A percentile compares a stretch with the other conserved stretches of the same genome.
These are phyloP conservation scores for Saiga tatarica DNA, from an alignment of 2,113 vertebrate species.

Conservation along the genomic window DNA sequence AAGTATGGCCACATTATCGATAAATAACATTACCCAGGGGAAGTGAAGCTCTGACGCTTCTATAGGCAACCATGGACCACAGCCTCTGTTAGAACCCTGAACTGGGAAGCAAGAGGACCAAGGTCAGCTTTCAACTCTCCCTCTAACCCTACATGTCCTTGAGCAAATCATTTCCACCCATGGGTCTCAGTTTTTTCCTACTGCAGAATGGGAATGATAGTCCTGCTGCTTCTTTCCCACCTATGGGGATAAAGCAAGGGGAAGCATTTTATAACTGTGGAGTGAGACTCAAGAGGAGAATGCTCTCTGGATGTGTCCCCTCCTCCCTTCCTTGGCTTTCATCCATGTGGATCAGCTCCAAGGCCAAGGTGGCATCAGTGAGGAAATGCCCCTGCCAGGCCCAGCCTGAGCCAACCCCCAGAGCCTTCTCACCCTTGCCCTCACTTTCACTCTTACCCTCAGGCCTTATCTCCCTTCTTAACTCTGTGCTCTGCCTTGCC, in stretches of 20 bases:
- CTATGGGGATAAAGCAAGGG: background rate
- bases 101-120: background rate
- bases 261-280: background rate
- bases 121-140: background rate
- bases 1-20: background rate
- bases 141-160: background rate
- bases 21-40: background rate
- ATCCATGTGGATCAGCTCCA: background rate
- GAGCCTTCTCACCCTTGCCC: background rate
- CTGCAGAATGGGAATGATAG: background rate
- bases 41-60: background rate
- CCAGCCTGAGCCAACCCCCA: background rate
- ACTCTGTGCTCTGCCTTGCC: background rate
- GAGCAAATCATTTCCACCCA: no score
- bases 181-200: background rate
- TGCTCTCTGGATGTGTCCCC: no score
- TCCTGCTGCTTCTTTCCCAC: background rate
- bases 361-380: background rate
- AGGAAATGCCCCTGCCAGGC: background rate
- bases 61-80: background rate
- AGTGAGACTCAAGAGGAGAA: background rate
- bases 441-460: background rate
- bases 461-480: background rate
- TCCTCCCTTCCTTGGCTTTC: background rate
- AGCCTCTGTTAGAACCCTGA: background rate